Conservation (phyloP, 1,140 invertebrate species). For the Helicoverpa armigera region DNA sequence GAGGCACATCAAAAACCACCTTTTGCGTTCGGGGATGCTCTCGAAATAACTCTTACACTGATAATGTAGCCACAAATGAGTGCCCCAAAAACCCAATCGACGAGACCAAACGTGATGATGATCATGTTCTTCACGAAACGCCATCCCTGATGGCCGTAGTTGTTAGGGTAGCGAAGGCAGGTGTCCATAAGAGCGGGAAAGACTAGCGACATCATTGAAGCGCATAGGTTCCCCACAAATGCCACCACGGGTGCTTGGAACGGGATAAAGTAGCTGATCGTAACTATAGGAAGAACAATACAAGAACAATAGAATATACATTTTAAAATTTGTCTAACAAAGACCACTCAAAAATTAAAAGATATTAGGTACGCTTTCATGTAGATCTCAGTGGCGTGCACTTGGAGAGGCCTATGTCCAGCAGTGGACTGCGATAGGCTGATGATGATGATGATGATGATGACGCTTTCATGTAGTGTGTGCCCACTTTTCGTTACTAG, state of each 20-base stretch:
- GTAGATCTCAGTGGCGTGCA: no score
- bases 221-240: conserved; percentile 69
- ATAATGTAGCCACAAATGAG: conserved; percentile 63
- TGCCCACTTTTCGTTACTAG: no score
- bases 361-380: no score
- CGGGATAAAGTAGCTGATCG: conserved; percentile 64
- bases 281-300: conserved; percentile 73
- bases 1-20: no score
- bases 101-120: conserved; percentile 63
- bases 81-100: conserved; percentile 57
- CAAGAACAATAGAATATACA: conserved; percentile 8
- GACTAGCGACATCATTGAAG: conserved; percentile 62
- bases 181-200: conserved; percentile 73
- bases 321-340: neutral
- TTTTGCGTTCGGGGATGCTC: conserved; percentile 23
- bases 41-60: conserved; percentile 59
- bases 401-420: no score
- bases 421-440: no score
- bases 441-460: no score
- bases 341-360: no score
- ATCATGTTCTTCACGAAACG: conserved; percentile 67
- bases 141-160: conserved; percentile 62
- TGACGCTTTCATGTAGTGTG: no score
- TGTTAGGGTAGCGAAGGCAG: conserved; percentile 65
- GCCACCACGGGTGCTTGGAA: conserved; percentile 71